Conservation (phyloP, 1,140 invertebrate species). For the Scaptodrosophila lebanonensis region DNA sequence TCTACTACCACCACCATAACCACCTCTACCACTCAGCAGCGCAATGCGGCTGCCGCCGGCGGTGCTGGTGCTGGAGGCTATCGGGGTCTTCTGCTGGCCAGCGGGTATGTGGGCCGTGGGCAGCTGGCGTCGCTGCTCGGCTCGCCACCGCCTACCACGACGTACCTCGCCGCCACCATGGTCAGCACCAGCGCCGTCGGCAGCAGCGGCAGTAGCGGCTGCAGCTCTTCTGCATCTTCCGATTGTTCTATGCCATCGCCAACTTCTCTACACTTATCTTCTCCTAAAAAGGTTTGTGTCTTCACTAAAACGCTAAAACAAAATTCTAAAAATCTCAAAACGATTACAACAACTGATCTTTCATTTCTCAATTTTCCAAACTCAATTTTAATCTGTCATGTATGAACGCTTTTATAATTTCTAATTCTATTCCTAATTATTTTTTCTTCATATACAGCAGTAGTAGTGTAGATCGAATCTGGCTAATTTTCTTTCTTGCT, state of each 20-base stretch:
- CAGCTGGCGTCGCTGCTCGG: constrained; percentile 40
- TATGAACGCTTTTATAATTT: too few relatives aligned
- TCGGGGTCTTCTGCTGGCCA: constrained; percentile 14
- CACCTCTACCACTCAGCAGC: constrained; percentile 69
- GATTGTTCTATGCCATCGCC: constrained; percentile 78
- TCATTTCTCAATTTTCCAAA: constrained; percentile 23
- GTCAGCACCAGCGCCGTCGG: constrained; percentile 25
- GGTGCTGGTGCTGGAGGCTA: constrained; percentile 20
- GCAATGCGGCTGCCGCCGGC: constrained; percentile 38
- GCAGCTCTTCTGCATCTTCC: constrained; percentile 77
- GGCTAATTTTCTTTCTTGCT: too few relatives aligned
- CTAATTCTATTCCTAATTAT: too few relatives aligned
- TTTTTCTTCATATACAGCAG: too few relatives aligned
- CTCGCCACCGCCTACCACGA: constrained; percentile 4
- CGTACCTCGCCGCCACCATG: constrained; percentile 15
- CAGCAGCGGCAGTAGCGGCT: constrained; percentile 67
- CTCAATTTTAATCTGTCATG: constrained; percentile 33
- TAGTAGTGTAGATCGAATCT: too few relatives aligned
- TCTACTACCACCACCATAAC: background rate
- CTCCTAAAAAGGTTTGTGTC: constrained; percentile 78
- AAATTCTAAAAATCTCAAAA: constrained; percentile 20
- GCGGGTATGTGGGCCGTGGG: constrained; percentile 7
- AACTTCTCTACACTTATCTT: constrained; percentile 77
- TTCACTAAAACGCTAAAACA: constrained; percentile 60
- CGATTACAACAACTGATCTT: constrained; percentile 36